Percentiles rank a stretch among this genome's conserved stretches.
Conservation (phyloP, 2,113 vertebrate genomes). For the Mustela lutreola region DNA sequence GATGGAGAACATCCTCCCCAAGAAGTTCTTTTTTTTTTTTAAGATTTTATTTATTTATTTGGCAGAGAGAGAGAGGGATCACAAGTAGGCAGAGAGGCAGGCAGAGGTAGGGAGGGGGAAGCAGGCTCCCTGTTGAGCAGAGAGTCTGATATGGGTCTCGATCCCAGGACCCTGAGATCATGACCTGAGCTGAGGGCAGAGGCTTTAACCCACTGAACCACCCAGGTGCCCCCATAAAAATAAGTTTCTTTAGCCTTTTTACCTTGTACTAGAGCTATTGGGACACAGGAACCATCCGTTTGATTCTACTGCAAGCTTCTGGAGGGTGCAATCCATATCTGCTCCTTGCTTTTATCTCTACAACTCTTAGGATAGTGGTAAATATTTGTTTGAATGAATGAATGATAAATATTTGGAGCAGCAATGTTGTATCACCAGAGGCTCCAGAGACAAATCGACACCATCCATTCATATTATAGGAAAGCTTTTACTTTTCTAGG, state of each 20-base stretch:
- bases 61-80: too few species aligned
- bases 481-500: not conserved
- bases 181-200: too few species aligned
- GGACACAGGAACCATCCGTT: not conserved
- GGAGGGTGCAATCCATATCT: too few species aligned
- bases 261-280: not conserved
- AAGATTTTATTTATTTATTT: too few species aligned
- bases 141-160: rapidly evolving
- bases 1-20: not conserved
- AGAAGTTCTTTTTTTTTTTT: not conserved
- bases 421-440: not conserved
- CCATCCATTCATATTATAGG: not conserved
- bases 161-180: too few species aligned
- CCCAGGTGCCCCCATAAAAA: not conserved
- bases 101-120: too few species aligned
- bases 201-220: too few species aligned
- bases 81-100: too few species aligned
- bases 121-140: too few species aligned
- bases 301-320: not conserved
- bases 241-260: not conserved
- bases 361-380: not conserved
- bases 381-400: not conserved
- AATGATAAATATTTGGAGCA: not conserved
- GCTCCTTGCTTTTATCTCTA: not conserved
- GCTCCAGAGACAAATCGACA: not conserved